Percentiles rank a stretch among this genome's conserved stretches.
phyloP scores from a whole-genome alignment of 2,797 vertebrate species.

The Meriones psammophilus region DNA sequence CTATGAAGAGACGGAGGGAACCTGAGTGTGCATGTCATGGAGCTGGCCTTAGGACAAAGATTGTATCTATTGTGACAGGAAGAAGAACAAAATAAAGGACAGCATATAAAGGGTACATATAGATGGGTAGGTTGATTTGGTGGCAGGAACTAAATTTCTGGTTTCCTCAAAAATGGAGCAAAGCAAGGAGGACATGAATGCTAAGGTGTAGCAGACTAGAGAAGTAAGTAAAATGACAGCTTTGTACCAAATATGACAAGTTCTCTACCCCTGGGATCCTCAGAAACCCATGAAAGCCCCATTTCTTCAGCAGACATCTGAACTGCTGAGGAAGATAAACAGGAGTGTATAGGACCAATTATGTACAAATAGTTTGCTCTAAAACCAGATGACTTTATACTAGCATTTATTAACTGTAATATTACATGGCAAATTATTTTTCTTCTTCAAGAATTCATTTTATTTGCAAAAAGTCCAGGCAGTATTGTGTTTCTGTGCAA shows the following conservation, averaged over 20 bases:
- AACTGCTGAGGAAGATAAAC: neutral
- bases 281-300: neutral
- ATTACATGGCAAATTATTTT: neutral
- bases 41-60: neutral
- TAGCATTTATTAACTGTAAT: neutral
- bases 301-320: neutral
- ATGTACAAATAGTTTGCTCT: neutral
- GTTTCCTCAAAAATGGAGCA: neutral
- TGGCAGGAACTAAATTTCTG: neutral
- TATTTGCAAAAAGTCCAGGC: constrained; percentile 27
- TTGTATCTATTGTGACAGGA: neutral
- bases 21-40: neutral
- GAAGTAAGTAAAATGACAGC: neutral
- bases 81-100: neutral
- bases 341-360: neutral
- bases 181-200: neutral
- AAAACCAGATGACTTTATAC: constrained; percentile 8
- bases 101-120: neutral
- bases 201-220: neutral
- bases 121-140: neutral
- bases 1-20: accelerated
- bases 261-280: neutral
- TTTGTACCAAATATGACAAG: neutral
- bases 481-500: constrained; percentile 27
- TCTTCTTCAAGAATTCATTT: neutral